These are phyloP conservation scores for Brenthis hecate DNA, from an alignment of 2,888 invertebrate genomes.

Conservation along the genomic window DNA sequence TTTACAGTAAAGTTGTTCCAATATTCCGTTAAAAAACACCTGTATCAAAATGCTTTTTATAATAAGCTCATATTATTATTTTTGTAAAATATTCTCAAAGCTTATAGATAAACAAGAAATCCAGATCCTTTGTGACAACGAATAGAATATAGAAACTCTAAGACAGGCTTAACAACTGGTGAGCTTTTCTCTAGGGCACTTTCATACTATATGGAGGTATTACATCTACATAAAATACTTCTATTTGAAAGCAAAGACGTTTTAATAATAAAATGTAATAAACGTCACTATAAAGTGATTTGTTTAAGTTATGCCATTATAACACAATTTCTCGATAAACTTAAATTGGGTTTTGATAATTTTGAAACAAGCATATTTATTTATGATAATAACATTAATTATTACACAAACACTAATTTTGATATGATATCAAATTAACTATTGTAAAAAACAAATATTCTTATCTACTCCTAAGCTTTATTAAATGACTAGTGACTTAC, in stretches of 20 bases:
- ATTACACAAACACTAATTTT: no score
- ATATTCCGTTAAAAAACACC: not conserved
- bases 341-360: no score
- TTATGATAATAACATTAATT: no score
- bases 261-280: no score
- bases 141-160: constrained; percentile 28
- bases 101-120: constrained; percentile 26
- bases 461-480: no score
- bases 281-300: no score
- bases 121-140: constrained; percentile 29
- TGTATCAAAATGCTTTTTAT: constrained; percentile 10
- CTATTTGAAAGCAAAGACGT: not conserved
- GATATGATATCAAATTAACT: no score
- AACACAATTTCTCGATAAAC: no score
- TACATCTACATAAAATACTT: not conserved
- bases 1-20: not conserved
- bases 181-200: constrained; percentile 18
- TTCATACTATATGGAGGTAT: constrained; percentile 11
- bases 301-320: no score
- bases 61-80: constrained; percentile 13
- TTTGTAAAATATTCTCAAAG: constrained; percentile 17
- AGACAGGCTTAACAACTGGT: constrained; percentile 31
- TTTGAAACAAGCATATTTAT: no score
- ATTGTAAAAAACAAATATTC: no score
- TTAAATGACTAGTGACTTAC: no score